phyloP scores from a whole-genome alignment of 2,113 vertebrate species.

The Hemiprocne comata region DNA sequence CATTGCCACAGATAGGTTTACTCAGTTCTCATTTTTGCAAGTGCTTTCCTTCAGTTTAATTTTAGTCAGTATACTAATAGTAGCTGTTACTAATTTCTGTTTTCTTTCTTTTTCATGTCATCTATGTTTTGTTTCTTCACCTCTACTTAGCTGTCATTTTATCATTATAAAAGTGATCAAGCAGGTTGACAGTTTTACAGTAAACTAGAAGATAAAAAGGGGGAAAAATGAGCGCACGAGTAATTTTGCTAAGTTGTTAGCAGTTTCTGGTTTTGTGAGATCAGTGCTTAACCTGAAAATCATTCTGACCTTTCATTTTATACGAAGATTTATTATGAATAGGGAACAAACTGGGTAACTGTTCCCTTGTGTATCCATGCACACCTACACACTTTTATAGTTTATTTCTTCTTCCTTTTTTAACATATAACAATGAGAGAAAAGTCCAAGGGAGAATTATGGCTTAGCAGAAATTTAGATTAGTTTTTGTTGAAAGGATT shows the following conservation, averaged over 20 bases:
- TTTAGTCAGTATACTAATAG: not conserved
- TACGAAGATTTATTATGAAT: not conserved
- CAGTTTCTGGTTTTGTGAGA: not conserved
- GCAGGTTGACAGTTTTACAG: not conserved
- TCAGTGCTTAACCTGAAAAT: not conserved
- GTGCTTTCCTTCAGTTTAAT: not conserved
- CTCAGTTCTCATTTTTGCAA: not conserved
- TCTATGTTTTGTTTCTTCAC: not conserved
- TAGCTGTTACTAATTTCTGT: not conserved
- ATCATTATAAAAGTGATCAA: not conserved
- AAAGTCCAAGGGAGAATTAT: conserved; percentile 5
- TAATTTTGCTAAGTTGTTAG: not conserved
- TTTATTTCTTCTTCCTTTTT: not conserved
- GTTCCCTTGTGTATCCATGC: not conserved
- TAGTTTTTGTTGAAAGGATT: not conserved
- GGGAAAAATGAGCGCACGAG: not conserved
- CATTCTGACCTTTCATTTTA: not conserved
- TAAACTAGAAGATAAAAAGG: not conserved
- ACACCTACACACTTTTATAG: not conserved
- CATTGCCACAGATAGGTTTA: not conserved
- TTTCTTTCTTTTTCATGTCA: not conserved
- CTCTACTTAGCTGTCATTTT: not conserved
- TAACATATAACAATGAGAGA: not conserved
- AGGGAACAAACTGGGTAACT: not conserved
- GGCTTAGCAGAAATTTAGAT: not conserved